Evolutionary conservation across 2,113 vertebrate species (phyloP), one percentile per base, ranked within the genome.

Genomic region (Sterna hirundo): DNA sequence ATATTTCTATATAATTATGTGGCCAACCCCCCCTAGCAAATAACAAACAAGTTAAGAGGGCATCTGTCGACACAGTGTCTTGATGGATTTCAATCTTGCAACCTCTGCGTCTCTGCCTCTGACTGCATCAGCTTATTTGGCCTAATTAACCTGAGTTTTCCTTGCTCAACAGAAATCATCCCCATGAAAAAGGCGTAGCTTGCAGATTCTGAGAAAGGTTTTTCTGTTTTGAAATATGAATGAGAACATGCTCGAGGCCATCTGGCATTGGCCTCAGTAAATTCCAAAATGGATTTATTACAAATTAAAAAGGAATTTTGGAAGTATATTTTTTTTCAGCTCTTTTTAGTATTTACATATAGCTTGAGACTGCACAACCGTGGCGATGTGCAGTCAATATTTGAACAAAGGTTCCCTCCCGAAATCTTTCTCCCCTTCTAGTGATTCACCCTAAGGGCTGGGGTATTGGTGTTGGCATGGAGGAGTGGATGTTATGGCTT

Each of bases 111-210:
- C 92, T 96, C 88, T 92, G 90, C 92, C 96, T 97, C 88, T 97
- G 90, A 72, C 87, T 93, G 86, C 86, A 95, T 98, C 96, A 98
- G 97, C 98, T 98, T 61, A 84, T 96, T 93, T 94, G 86, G 96
- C 97, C 98, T 98, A 98, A 98, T 98, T 98, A 99, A 98, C 98
- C 98, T 93, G 95, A 74, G 88, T 97, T 96, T 97, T 91, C 94
- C 94, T 98, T 97, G 97, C 91, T 94, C 93, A 88, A 85, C 87
- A 97, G 85, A 97, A 97, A 95, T 75, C 69, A 89, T 92, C 70
- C 65, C 90, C 70, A 89, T 85, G 83, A 86, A 97, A 96, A 96
- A 90, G 72, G 61, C 10, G 0, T 13, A 93, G 78, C 88, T 95
- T 94, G 91, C 83, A 96, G 78, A 97, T 95, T 96, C 86, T 93